These are phyloP conservation scores for Hippocampus mohnikei DNA, from an alignment of 2,113 vertebrate species.

Conservation along the genomic window DNA sequence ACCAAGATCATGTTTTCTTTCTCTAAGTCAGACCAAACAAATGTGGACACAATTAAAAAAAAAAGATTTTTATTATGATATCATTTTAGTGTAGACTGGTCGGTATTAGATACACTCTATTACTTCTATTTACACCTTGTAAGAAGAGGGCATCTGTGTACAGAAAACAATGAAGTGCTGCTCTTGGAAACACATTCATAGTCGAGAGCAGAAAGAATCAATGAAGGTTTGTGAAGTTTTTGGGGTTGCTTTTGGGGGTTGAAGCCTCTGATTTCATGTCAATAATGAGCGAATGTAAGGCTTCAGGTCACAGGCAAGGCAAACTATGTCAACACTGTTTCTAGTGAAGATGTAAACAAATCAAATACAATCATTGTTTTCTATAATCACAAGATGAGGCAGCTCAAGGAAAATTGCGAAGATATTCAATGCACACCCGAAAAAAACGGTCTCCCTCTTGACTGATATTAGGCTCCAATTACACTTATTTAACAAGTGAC, in stretches of 20 bases:
- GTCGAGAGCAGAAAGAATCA: slow-evolving; percentile 31
- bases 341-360: slow-evolving; percentile 27
- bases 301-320: slow-evolving; percentile 56
- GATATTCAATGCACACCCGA: slow-evolving; percentile 18
- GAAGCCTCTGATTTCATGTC: slow-evolving; percentile 38
- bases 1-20: neutral
- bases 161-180: slow-evolving; percentile 41
- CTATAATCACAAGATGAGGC: slow-evolving; percentile 20
- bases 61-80: slow-evolving; percentile 71
- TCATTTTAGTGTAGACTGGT: slow-evolving; percentile 58
- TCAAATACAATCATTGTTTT: slow-evolving; percentile 32
- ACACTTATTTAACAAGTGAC: slow-evolving; percentile 18
- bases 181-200: slow-evolving; percentile 59
- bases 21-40: slow-evolving; percentile 19
- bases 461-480: slow-evolving; percentile 38
- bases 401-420: slow-evolving; percentile 17
- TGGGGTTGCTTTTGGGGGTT: neutral
- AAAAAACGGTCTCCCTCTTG: slow-evolving; percentile 21
- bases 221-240: slow-evolving; percentile 29
- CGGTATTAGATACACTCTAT: slow-evolving; percentile 62
- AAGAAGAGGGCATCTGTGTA: slow-evolving; percentile 47
- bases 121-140: slow-evolving; percentile 68
- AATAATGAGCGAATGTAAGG: slow-evolving; percentile 50
- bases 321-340: slow-evolving; percentile 43
- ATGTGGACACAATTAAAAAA: slow-evolving; percentile 34